Conservation (phyloP, 1,140 invertebrate genomes). For the Diachasma alloeum region DNA sequence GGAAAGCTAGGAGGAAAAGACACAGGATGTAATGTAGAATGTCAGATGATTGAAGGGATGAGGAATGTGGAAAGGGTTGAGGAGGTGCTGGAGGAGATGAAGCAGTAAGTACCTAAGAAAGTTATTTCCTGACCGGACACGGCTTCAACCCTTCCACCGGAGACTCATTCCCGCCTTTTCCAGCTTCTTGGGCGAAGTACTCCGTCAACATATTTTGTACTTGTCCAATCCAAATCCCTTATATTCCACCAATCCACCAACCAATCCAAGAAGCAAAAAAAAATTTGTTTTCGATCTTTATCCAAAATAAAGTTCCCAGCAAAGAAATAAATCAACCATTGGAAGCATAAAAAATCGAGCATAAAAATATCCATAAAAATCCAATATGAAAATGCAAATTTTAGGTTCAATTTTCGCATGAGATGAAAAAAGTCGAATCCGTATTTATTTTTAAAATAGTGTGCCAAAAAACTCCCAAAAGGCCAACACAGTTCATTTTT, state of each 20-base stretch:
- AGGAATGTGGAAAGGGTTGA: not conserved
- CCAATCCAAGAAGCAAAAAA: too few species aligned
- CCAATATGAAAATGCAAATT: too few species aligned
- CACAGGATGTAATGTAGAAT: conserved; percentile 1
- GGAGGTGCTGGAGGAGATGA: conserved; percentile 36
- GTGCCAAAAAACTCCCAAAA: too few species aligned
- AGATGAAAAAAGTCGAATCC: too few species aligned
- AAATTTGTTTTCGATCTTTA: too few species aligned
- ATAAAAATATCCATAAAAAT: too few species aligned
- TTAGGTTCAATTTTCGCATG: too few species aligned
- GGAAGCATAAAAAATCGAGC: too few species aligned
- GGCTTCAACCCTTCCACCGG: conserved; percentile 35
- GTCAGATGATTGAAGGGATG: not conserved
- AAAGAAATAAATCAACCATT: too few species aligned
- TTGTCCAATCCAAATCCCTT: not conserved
- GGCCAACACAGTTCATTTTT: too few species aligned
- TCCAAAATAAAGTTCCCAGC: too few species aligned
- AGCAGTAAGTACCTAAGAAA: conserved; percentile 43
- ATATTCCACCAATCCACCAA: not conserved
- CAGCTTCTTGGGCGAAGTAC: not conserved
- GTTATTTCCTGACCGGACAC: conserved; percentile 44
- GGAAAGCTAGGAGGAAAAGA: not conserved
- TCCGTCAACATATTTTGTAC: not conserved
- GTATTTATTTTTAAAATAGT: too few species aligned
- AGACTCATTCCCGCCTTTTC: not conserved